phyloP scores from a whole-genome alignment of 2,113 vertebrate genomes.

The Anolis carolinensis region DNA sequence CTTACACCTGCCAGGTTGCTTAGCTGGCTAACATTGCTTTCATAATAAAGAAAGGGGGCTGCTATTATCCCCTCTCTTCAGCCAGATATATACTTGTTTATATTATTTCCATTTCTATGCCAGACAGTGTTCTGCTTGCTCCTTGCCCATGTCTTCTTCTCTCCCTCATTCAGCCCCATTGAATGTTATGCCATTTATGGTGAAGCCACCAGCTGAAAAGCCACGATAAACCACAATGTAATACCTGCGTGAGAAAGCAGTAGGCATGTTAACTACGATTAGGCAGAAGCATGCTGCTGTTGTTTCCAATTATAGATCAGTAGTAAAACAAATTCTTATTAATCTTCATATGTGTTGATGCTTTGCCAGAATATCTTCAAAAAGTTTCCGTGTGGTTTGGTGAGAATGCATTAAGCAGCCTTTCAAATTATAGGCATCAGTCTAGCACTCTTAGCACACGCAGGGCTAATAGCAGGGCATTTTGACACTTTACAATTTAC shows the following conservation, averaged over 20 bases:
- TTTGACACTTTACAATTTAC: conserved; percentile 29
- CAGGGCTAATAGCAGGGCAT: background rate
- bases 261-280: background rate
- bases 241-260: background rate
- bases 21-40: background rate
- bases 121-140: background rate
- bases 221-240: background rate
- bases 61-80: background rate
- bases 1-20: background rate
- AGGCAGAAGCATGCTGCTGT: background rate
- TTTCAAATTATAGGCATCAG: conserved; percentile 22
- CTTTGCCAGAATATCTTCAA: conserved; percentile 8
- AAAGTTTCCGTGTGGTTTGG: background rate
- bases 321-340: background rate
- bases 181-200: background rate
- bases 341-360: conserved; percentile 18
- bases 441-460: conserved; percentile 25
- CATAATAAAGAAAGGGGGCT: background rate
- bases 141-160: background rate
- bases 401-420: background rate
- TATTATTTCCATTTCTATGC: background rate
- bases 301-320: background rate
- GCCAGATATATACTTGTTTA: background rate
- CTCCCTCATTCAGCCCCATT: background rate
- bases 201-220: background rate